Evolutionary conservation across 1,140 invertebrate genomes (phyloP).

Genomic region (Apis cerana): DNA sequence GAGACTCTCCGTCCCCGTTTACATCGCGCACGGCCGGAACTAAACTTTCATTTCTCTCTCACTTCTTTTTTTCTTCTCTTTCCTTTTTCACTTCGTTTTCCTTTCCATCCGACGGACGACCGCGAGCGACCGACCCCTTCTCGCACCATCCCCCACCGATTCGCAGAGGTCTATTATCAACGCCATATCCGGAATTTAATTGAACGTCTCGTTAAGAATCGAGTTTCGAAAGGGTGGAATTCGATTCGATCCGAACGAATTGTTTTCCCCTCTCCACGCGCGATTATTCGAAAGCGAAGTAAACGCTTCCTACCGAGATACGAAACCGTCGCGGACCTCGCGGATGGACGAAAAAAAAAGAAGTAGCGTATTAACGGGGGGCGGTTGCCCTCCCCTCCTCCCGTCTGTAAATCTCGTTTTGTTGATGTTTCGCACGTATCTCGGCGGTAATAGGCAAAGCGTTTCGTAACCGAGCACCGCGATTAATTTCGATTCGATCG

Average conservation of each 20-base stretch:
- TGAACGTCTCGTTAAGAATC: slow-evolving; percentile 1
- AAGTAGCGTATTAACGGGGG: background rate
- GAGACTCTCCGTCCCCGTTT: slow-evolving; percentile 43
- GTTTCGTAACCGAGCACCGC: slow-evolving; percentile 58
- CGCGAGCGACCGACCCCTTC: background rate
- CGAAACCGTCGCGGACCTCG: background rate
- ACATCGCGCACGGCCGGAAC: slow-evolving; percentile 45
- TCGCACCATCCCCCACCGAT: background rate
- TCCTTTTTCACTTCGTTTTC: background rate
- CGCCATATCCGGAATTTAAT: slow-evolving; percentile 1
- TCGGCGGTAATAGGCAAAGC: slow-evolving; percentile 45
- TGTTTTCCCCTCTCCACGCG: background rate
- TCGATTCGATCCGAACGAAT: too few relatives aligned
- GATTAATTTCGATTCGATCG: slow-evolving; percentile 67
- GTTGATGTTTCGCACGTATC: slow-evolving; percentile 55
- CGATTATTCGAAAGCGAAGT: too few relatives aligned
- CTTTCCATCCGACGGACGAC: too few relatives aligned
- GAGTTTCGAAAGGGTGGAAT: background rate
- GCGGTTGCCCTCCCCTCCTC: background rate
- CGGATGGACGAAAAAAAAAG: too few relatives aligned
- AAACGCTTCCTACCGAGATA: background rate
- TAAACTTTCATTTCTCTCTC: background rate
- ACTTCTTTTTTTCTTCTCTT: too few relatives aligned
- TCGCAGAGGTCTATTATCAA: background rate
- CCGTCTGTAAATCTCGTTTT: slow-evolving; percentile 56